Evolutionary conservation across 2,797 vertebrate genomes (phyloP).

Genomic region (Gymnothorax reevesii): DNA sequence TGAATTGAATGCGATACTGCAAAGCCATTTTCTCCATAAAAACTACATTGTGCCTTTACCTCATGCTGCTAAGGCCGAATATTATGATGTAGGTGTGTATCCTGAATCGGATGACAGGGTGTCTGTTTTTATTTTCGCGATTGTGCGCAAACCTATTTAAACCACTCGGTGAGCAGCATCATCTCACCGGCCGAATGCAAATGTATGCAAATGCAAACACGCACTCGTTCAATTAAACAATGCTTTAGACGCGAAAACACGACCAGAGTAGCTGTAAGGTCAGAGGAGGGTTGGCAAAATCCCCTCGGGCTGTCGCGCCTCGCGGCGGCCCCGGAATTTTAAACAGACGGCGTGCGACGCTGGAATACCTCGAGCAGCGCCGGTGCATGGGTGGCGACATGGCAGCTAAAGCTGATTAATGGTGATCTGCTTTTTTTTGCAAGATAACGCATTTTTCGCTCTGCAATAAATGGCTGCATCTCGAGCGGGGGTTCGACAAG

Average conservation of each 20-base stretch:
- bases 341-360: not conserved
- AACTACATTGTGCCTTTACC: no score
- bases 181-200: not conserved
- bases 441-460: not conserved
- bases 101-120: not conserved
- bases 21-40: no score
- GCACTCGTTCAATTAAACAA: not conserved
- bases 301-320: not conserved
- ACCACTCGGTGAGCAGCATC: not conserved
- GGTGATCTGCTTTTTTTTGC: not conserved
- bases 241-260: not conserved
- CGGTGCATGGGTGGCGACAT: not conserved
- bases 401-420: not conserved
- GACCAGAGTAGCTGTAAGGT: not conserved
- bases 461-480: not conserved
- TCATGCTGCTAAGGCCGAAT: no score
- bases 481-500: no score
- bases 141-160: not conserved
- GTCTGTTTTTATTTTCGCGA: not conserved
- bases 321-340: not conserved
- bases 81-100: not conserved
- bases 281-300: not conserved
- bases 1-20: no score
- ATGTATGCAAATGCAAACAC: not conserved
- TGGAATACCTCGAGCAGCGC: not conserved